Percentiles rank a stretch among this genome's conserved stretches.
These are phyloP conservation scores for Kryptopterus vitreolus DNA, from an alignment of 2,797 vertebrate species.

Conservation along the genomic window DNA sequence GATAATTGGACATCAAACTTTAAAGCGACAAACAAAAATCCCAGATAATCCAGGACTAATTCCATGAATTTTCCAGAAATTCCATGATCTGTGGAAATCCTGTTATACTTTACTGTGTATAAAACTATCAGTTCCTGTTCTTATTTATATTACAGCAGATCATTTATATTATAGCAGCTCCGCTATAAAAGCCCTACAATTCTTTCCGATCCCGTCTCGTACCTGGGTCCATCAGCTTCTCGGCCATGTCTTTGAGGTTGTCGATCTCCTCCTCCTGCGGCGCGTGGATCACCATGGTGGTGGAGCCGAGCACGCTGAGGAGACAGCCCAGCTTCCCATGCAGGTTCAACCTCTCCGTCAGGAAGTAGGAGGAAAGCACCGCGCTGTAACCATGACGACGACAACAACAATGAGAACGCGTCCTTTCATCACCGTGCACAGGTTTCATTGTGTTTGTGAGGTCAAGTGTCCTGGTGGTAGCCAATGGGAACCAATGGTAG, in stretches of 20 bases:
- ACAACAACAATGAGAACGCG: constrained; percentile 30
- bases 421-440: background rate
- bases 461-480: background rate
- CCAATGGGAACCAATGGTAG: no score
- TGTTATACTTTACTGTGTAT: no score
- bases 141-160: background rate
- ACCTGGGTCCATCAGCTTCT: constrained; percentile 95
- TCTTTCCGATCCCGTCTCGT: constrained; percentile 39
- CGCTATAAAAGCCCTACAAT: no score
- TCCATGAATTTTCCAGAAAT: no score
- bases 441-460: background rate
- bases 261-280: constrained; percentile 94
- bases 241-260: constrained; percentile 88
- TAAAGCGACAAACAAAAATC: no score
- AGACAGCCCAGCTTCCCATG: constrained; percentile 97
- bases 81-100: no score
- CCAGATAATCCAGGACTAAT: no score
- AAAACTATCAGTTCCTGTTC: no score
- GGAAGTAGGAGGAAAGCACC: constrained; percentile 94
- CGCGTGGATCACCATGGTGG: constrained; percentile 98
- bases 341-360: constrained; percentile 94
- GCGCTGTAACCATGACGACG: constrained; percentile 77
- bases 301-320: constrained; percentile 93
- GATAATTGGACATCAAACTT: no score
- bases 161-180: background rate